These are phyloP conservation scores for Apodemus sylvaticus DNA, from an alignment of 2,113 vertebrate genomes.

Conservation along the genomic window DNA sequence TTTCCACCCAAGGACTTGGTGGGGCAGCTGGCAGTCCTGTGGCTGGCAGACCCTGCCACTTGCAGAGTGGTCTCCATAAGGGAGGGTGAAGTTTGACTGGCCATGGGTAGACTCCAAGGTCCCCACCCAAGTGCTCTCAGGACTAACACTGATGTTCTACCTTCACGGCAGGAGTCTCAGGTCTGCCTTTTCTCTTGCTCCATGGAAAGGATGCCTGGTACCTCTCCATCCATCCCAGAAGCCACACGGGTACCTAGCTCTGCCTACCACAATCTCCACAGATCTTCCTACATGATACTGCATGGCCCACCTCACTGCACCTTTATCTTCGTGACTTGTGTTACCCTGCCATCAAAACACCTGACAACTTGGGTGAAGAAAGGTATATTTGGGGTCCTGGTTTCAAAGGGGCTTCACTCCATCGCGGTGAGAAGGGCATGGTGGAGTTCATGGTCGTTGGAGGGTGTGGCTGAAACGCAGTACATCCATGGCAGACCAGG, in stretches of 20 bases:
- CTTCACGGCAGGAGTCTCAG: not conserved
- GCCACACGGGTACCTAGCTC: not conserved
- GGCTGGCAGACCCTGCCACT: not conserved
- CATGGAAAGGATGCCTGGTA: not conserved
- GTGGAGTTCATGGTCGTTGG: not conserved
- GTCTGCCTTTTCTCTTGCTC: not conserved
- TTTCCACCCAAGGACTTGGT: not conserved
- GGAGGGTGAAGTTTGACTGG: not conserved
- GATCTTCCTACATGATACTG: not conserved
- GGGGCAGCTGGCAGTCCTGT: rapidly evolving
- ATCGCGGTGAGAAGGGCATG: not conserved
- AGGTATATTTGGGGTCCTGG: not conserved
- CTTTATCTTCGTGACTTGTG: not conserved
- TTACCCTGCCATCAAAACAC: not conserved
- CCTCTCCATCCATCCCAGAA: not conserved
- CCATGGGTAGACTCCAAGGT: not conserved
- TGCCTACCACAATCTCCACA: not conserved
- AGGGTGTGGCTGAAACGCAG: not conserved
- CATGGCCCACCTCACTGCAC: not conserved
- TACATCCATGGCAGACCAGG: not conserved
- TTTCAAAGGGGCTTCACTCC: not conserved
- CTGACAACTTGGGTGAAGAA: not conserved
- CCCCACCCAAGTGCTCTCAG: not conserved
- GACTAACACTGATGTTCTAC: not conserved
- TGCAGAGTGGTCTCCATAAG: not conserved